phyloP scores from a whole-genome alignment of 2,113 vertebrate species.

The Mormyrus iriodes region DNA sequence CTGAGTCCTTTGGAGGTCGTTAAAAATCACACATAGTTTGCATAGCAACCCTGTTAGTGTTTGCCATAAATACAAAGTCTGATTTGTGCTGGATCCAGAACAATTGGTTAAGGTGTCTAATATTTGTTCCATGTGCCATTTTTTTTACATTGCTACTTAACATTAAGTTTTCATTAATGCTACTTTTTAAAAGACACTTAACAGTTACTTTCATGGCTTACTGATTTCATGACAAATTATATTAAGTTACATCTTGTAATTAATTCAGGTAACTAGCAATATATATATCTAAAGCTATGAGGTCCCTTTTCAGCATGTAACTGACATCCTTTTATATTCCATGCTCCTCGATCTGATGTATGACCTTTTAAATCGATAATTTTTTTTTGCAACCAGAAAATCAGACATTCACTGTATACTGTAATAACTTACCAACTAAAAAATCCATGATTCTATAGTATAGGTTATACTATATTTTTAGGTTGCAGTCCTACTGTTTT shows the following conservation, averaged over 20 bases:
- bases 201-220: neutral
- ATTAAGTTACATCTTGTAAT: no score
- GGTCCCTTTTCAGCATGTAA: no score
- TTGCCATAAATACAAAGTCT: neutral
- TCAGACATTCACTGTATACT: neutral
- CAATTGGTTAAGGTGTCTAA: neutral
- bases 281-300: neutral
- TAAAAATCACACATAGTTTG: conserved; percentile 3
- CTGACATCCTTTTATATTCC: neutral
- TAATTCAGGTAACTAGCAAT: no score
- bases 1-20: neutral
- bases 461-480: no score
- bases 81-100: neutral
- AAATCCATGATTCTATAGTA: neutral
- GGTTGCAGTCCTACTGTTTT: no score
- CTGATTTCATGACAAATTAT: neutral
- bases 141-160: neutral
- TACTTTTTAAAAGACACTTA: neutral
- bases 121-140: neutral
- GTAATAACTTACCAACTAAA: neutral
- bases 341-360: neutral
- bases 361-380: neutral
- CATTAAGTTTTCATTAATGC: neutral
- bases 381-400: neutral
- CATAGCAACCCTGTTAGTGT: neutral